These are phyloP conservation scores for Rousettus leschenaultii DNA, from an alignment of 2,113 vertebrate genomes.

Conservation along the genomic window DNA sequence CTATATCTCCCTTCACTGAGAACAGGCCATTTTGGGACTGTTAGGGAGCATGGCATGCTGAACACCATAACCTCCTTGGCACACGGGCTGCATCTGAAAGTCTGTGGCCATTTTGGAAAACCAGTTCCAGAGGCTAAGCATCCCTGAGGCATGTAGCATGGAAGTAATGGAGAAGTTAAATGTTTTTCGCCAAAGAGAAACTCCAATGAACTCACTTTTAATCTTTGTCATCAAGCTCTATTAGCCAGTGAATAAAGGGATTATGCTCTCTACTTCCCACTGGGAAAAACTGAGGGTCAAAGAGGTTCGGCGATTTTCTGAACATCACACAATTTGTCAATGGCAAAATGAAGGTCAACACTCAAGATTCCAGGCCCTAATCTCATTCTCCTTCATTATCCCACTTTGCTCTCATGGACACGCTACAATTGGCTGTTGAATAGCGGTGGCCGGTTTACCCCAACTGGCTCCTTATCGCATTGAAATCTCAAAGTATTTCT, in stretches of 20 bases:
- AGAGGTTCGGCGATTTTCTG: slow-evolving; percentile 32
- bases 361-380: neutral
- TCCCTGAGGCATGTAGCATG: neutral
- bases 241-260: slow-evolving; percentile 11
- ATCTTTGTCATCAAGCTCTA: neutral
- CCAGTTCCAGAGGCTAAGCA: neutral
- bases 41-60: neutral
- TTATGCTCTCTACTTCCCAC: neutral
- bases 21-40: neutral
- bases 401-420: neutral
- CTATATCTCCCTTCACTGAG: neutral
- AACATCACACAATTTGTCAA: neutral
- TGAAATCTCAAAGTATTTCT: neutral
- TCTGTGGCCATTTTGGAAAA: slow-evolving; percentile 24
- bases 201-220: slow-evolving; percentile 16
- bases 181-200: slow-evolving; percentile 23
- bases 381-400: neutral
- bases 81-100: slow-evolving; percentile 31
- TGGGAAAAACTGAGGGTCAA: neutral
- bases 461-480: neutral
- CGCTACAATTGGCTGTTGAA: neutral
- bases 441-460: neutral
- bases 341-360: slow-evolving; percentile 36
- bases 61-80: neutral
- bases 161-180: slow-evolving; percentile 8